Conservation (phyloP, 2,888 invertebrate species). For the Trissoscelio sp. region DNA sequence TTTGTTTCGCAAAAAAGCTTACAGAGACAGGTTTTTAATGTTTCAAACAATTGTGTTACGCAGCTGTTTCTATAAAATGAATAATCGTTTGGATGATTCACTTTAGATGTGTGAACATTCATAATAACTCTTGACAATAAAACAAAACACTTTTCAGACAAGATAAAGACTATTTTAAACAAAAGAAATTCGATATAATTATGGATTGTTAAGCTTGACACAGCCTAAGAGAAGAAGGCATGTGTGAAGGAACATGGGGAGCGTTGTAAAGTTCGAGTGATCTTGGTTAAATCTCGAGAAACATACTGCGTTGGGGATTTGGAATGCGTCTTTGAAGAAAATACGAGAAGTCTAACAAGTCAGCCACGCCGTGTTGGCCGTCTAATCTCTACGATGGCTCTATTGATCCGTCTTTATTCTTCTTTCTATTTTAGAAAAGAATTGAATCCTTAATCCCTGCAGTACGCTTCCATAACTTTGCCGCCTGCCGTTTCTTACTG, state of each 20-base stretch:
- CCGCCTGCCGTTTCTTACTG: conserved; percentile 71
- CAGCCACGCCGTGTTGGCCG: conserved; percentile 68
- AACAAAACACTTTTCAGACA: conserved; percentile 24
- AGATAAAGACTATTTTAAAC: conserved; percentile 20
- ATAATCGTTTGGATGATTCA: not conserved
- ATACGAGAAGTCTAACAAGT: conserved; percentile 76
- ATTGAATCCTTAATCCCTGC: conserved; percentile 80
- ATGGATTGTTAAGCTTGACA: conserved; percentile 46
- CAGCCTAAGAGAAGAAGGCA: conserved; percentile 45
- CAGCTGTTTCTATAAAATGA: not conserved
- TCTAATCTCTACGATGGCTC: conserved; percentile 70
- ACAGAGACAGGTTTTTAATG: conserved; percentile 9
- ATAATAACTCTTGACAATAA: not conserved
- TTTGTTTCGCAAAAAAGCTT: not conserved
- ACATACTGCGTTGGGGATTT: conserved; percentile 74
- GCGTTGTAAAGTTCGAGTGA: conserved; percentile 50
- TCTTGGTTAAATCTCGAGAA: conserved; percentile 64
- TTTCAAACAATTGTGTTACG: conserved; percentile 20
- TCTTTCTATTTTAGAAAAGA: conserved; percentile 75
- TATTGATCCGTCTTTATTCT: conserved; percentile 78
- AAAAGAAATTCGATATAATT: conserved; percentile 47
- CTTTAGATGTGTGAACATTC: not conserved
- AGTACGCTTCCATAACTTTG: conserved; percentile 72
- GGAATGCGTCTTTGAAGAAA: conserved; percentile 79
- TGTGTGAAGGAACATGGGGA: conserved; percentile 12